A percentile compares a stretch with the other conserved stretches of the same genome.
Conservation (phyloP, 2,797 vertebrate species). For the Pipistrellus nathusii region DNA sequence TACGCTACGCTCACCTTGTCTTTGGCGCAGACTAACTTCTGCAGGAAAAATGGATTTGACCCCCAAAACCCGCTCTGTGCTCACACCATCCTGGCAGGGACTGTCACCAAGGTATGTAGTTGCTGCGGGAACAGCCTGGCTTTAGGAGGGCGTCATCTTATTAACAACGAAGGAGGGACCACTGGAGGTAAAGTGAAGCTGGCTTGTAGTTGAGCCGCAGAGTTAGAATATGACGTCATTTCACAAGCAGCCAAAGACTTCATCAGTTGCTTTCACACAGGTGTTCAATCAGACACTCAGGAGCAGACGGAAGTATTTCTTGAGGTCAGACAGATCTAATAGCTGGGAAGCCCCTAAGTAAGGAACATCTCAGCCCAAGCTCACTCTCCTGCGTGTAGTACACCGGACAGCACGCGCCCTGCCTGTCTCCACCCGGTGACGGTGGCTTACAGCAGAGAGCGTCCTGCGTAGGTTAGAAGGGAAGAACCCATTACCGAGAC, state of each 20-base stretch:
- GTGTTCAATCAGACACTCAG: background rate
- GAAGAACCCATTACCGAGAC: background rate
- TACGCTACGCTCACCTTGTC: conserved; percentile 94
- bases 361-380: background rate
- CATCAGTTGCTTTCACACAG: background rate
- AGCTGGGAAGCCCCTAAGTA: background rate
- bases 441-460: background rate
- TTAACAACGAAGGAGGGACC: background rate
- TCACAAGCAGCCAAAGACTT: background rate
- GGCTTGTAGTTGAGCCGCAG: background rate
- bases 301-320: background rate
- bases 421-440: background rate
- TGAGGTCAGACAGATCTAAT: background rate
- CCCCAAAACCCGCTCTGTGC: conserved; percentile 97
- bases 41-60: conserved; percentile 91
- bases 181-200: background rate
- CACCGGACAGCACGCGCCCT: accelerated
- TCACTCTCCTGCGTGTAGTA: no score
- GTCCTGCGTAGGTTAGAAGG: background rate
- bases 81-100: conserved; percentile 94
- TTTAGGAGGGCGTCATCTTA: background rate
- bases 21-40: conserved; percentile 95
- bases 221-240: background rate
- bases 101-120: conserved; percentile 90
- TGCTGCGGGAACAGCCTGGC: background rate